Percentiles rank a stretch among this genome's conserved stretches.
These are phyloP conservation scores for Zosterops japonicus DNA, from an alignment of 2,113 vertebrate genomes.

Conservation along the genomic window DNA sequence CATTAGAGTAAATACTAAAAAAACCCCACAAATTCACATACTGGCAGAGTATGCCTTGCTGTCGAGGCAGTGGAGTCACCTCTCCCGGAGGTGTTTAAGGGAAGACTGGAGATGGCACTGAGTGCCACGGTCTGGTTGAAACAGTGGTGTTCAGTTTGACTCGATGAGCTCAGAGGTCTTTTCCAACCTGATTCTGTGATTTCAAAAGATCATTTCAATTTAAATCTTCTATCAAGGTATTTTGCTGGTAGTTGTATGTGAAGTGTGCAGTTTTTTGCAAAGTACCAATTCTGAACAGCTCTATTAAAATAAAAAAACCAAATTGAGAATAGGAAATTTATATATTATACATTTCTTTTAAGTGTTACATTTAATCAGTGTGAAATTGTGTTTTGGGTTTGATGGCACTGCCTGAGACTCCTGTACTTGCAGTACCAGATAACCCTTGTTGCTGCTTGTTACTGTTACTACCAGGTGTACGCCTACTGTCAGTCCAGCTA, in stretches of 20 bases:
- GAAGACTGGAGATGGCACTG: background rate
- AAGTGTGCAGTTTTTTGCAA: background rate
- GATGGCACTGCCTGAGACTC: background rate
- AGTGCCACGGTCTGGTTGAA: background rate
- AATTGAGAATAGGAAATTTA: background rate
- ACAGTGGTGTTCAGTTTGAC: background rate
- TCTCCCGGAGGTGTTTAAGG: background rate
- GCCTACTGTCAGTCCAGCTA: conserved; percentile 74
- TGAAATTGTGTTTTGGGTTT: background rate
- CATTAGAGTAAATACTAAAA: conserved; percentile 39
- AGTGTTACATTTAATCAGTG: background rate
- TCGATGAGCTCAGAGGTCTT: background rate
- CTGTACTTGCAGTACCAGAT: background rate
- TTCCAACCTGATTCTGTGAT: background rate
- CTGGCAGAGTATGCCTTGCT: background rate
- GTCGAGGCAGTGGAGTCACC: background rate
- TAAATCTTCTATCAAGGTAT: background rate
- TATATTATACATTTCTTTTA: background rate
- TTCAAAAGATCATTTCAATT: background rate
- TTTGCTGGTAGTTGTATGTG: background rate
- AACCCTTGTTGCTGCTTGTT: conserved; percentile 1
- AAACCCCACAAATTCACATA: background rate
- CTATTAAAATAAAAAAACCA: background rate
- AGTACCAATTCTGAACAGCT: background rate
- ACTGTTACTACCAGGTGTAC: conserved; percentile 43